Conservation (phyloP, 2,797 vertebrate species). For the Acanthis flammea region DNA sequence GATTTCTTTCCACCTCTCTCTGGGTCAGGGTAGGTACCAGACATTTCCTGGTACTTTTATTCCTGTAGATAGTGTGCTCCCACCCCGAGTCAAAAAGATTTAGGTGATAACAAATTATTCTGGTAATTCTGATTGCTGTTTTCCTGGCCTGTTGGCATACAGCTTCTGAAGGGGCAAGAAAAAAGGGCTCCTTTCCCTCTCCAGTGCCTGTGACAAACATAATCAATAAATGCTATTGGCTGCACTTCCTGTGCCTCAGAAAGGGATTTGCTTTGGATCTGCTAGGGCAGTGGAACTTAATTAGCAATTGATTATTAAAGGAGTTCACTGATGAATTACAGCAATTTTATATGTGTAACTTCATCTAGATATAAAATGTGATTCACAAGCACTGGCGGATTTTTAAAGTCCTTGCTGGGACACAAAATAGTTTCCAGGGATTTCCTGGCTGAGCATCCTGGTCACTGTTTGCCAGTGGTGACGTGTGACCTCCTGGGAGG, state of each 20-base stretch:
- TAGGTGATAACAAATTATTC: not conserved
- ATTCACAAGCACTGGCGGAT: not conserved
- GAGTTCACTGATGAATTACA: not conserved
- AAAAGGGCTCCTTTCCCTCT: not conserved
- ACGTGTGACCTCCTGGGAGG: fast-evolving
- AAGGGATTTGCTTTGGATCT: not conserved
- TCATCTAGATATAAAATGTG: not conserved
- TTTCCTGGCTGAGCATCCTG: not conserved
- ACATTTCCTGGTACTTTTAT: not conserved
- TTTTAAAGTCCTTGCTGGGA: not conserved
- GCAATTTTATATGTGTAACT: not conserved
- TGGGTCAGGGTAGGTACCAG: not conserved
- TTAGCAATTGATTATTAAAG: conserved; percentile 23
- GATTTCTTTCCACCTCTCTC: not conserved
- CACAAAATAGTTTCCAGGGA: fast-evolving
- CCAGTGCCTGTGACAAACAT: not conserved
- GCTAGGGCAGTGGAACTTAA: conserved; percentile 20
- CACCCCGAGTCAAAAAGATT: not conserved
- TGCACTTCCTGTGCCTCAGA: not conserved
- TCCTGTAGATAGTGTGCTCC: not conserved
- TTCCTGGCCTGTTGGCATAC: not conserved
- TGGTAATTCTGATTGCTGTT: not conserved
- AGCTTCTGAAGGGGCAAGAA: not conserved
- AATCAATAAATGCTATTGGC: conserved; percentile 6
- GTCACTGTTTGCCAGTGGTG: not conserved